A percentile compares a stretch with the other conserved stretches of the same genome.
phyloP scores from a whole-genome alignment of 92 coral and sea anemone genomes.

The Bergia sp. region DNA sequence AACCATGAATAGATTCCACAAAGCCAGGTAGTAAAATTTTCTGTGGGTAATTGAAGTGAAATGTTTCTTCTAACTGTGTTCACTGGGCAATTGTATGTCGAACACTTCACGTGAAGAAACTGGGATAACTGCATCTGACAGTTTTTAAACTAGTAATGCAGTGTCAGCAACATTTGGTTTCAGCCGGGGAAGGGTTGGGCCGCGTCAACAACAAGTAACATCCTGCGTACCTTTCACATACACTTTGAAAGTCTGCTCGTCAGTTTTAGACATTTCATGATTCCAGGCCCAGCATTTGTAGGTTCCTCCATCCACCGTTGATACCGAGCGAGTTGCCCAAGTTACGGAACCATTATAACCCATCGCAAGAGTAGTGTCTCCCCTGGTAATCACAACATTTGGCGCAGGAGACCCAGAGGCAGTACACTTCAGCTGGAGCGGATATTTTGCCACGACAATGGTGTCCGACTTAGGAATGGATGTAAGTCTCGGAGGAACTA shows the following conservation, averaged over 20 bases:
- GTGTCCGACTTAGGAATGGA: neutral
- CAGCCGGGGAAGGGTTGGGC: too few relatives aligned
- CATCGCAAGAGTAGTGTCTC: neutral
- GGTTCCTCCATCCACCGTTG: neutral
- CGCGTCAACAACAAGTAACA: too few relatives aligned
- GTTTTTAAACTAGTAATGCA: too few relatives aligned
- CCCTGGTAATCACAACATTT: neutral
- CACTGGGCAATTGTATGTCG: too few relatives aligned
- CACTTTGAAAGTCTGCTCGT: neutral
- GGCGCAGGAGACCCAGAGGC: neutral
- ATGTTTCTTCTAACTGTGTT: too few relatives aligned
- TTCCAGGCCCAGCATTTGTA: conserved; percentile 9
- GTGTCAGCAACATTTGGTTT: too few relatives aligned
- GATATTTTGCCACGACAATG: neutral
- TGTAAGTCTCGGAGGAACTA: neutral
- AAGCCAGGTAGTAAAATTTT: too few relatives aligned
- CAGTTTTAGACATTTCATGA: neutral
- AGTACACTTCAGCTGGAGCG: neutral
- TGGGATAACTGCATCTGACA: too few relatives aligned
- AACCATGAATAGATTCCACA: too few relatives aligned
- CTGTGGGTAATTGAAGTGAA: too few relatives aligned
- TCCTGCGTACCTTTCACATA: neutral
- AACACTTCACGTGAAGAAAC: too few relatives aligned
- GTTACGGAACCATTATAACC: neutral
- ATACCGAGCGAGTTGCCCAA: neutral